A percentile compares a stretch with the other conserved stretches of the same genome.
Conservation (phyloP, 2,113 vertebrate species). For the Sphyrna mokarran region DNA sequence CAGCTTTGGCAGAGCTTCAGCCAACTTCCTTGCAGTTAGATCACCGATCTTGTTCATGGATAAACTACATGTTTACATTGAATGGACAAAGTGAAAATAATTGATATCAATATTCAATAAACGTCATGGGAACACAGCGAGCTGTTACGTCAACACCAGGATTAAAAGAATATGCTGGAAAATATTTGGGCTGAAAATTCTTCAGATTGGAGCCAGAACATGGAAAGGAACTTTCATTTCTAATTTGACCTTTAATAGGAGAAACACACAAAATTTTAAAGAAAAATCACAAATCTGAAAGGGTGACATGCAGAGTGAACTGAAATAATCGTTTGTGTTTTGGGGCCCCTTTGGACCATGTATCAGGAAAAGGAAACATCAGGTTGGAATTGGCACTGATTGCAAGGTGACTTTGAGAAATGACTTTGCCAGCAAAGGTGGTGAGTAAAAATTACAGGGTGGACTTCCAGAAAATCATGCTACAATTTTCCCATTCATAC, state of each 20-base stretch:
- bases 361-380: neutral
- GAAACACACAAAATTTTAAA: neutral
- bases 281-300: neutral
- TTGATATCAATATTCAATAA: neutral
- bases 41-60: slow-evolving; percentile 60
- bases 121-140: neutral
- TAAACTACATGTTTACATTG: slow-evolving; percentile 52
- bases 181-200: neutral
- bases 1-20: slow-evolving; percentile 53
- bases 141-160: neutral
- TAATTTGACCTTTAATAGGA: neutral
- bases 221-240: neutral
- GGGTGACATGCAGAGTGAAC: neutral
- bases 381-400: neutral
- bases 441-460: neutral
- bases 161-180: neutral
- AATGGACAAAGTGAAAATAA: neutral
- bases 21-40: slow-evolving; percentile 55
- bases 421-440: neutral
- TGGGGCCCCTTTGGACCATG: neutral
- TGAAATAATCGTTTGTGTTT: neutral
- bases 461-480: neutral
- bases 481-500: neutral
- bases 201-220: neutral
- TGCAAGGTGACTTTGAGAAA: neutral